Evolutionary conservation across 2,113 vertebrate species (phyloP).

Genomic region (Leucosticte australis): DNA sequence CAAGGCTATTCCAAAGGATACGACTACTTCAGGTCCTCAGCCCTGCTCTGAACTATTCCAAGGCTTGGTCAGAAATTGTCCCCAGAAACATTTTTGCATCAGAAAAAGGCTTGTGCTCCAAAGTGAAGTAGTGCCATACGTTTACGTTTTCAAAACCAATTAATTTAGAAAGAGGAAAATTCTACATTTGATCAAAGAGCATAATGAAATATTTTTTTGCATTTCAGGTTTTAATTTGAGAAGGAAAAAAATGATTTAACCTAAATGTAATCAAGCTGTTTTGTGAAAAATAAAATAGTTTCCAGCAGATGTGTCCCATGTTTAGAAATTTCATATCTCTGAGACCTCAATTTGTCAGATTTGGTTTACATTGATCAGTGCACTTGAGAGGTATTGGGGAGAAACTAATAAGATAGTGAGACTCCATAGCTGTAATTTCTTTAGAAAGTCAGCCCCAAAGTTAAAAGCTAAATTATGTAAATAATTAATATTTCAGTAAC

Average conservation of each 20-base stretch:
- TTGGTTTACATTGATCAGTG: background rate
- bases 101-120: background rate
- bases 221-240: conserved; percentile 58
- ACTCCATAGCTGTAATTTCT: background rate
- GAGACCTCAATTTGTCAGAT: background rate
- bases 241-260: background rate
- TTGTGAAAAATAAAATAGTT: conserved; percentile 33
- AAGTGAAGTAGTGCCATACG: background rate
- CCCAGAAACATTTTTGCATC: background rate
- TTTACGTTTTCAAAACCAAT: conserved; percentile 7
- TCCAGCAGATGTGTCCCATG: conserved; percentile 11
- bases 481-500: background rate
- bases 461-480: background rate
- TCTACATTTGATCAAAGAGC: conserved; percentile 42
- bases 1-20: background rate
- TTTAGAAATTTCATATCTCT: background rate
- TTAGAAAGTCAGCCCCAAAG: background rate
- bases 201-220: background rate
- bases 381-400: background rate
- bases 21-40: background rate
- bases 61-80: conserved; percentile 1
- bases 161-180: conserved; percentile 10
- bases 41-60: conserved; percentile 13
- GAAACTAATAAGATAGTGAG: background rate
- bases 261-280: conserved; percentile 63